Conservation (phyloP, 2,888 invertebrate genomes). For the Blastobasis lacticolella region DNA sequence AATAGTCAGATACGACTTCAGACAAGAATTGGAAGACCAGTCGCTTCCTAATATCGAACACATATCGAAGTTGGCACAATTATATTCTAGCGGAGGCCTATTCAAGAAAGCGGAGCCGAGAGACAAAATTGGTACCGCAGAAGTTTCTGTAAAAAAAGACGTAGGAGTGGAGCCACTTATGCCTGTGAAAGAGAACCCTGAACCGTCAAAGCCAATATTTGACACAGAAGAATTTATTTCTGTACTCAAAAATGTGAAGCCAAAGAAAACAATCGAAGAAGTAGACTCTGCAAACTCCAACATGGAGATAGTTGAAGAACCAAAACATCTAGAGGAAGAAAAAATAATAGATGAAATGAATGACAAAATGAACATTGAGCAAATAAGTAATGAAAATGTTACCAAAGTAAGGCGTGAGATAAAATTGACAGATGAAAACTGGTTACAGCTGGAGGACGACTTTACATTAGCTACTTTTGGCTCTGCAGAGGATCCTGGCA, state of each 20-base stretch:
- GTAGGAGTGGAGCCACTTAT: not conserved
- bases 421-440: constrained; percentile 27
- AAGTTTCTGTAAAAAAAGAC: too few relatives aligned
- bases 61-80: constrained; percentile 41
- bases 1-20: constrained; percentile 71
- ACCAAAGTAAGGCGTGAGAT: constrained; percentile 12
- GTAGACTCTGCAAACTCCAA: constrained; percentile 12
- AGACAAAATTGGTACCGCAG: too few relatives aligned
- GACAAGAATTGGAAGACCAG: constrained; percentile 54
- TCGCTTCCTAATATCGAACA: constrained; percentile 60
- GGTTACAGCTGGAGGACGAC: constrained; percentile 67
- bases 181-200: constrained; percentile 15
- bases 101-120: constrained; percentile 36
- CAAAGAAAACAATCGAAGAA: constrained; percentile 13
- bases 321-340: too few relatives aligned
- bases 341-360: too few relatives aligned
- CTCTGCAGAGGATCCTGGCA: constrained; percentile 52
- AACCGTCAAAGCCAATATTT: too few relatives aligned
- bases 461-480: constrained; percentile 56
- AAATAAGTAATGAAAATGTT: constrained; percentile 2
- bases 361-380: too few relatives aligned
- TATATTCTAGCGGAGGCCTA: constrained; percentile 31
- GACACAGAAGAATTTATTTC: too few relatives aligned
- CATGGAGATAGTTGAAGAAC: too few relatives aligned
- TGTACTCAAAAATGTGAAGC: not conserved